Percentiles rank a stretch among this genome's conserved stretches.
Conservation (phyloP, 2,113 vertebrate species). For the Probosciger aterrimus region DNA sequence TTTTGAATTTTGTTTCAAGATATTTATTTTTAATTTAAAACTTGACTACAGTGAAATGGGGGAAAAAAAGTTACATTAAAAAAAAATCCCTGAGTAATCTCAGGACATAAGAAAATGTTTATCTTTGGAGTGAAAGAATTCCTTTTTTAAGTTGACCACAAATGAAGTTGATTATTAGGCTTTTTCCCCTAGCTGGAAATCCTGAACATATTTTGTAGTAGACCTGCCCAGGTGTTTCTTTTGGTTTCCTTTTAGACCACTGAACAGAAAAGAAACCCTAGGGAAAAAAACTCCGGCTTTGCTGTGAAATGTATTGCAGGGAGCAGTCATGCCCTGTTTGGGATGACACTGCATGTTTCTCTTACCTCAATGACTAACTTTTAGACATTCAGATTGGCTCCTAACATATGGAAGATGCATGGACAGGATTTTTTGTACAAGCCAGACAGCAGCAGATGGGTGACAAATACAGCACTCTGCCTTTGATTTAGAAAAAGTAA, state of each 20-base stretch:
- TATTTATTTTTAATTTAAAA: neutral
- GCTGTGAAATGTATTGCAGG: neutral
- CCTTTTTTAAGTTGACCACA: neutral
- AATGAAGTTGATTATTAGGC: neutral
- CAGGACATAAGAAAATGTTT: neutral
- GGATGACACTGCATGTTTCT: neutral
- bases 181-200: neutral
- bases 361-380: slow-evolving; percentile 13
- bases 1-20: slow-evolving; percentile 34
- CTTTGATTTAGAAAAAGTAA: slow-evolving; percentile 20
- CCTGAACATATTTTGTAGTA: neutral
- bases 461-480: neutral
- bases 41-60: neutral
- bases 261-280: neutral
- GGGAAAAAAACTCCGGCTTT: neutral
- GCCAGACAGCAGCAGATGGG: neutral
- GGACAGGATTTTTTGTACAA: slow-evolving; percentile 2
- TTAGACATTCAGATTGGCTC: slow-evolving; percentile 14
- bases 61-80: neutral
- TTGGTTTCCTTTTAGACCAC: neutral
- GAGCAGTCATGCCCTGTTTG: neutral
- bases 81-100: neutral
- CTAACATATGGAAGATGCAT: slow-evolving; percentile 13
- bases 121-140: neutral
- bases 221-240: neutral